Base-by-base conservation (phyloP, 2,113 vertebrate species). In the Thryonomys swinderianus region DNA sequence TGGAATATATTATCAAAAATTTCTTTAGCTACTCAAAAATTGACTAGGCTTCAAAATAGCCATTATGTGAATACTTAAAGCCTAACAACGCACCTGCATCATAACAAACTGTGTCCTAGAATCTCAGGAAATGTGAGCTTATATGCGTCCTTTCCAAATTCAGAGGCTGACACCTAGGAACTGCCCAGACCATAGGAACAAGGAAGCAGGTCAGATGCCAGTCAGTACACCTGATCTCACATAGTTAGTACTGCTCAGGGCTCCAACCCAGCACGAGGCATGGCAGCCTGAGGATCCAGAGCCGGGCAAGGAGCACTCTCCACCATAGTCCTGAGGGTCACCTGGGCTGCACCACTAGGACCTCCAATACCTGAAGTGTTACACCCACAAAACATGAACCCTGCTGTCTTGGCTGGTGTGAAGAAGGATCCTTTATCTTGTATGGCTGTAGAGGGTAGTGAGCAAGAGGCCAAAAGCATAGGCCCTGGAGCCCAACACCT, bases 291-390 rank as follows among this genome's bases (percentile, higher is more conserved):
- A 81, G 23, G n/a, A 53, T 40, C 34, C 67, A 64, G 17, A 51
- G 13, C 32, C 25, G 1, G 88, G 45, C n/a, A 30, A 27, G 79
- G 66, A 62, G 61, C 40, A 5, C 27, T 13, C 14, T 21, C 20
- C 34, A 11, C 51, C 14, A 4, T 2, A 6, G 8, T 18, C 42
- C 83, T 37, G 53, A 37, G 27, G 25, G 32, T 21, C 17, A 71
- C 45, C n/a, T 4, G 10, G 51, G 7, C 64, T 0, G 0, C 48
- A 1, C 16, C 18, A 23, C 27, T 32, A 11, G 4, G 13, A n/a
- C 40, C 25, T 59, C 94, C 2, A 14, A 53, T 14, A 45, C 45
- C 86, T 61, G 1, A 79, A 57, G 37, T 25, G 21, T 27, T 27
- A 55, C 27, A 73, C 25, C 23, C n/a, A 78, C n/a, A 80, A 57